Base-by-base conservation (phyloP, 2,113 vertebrate species). In the Trematocara macrostoma region DNA sequence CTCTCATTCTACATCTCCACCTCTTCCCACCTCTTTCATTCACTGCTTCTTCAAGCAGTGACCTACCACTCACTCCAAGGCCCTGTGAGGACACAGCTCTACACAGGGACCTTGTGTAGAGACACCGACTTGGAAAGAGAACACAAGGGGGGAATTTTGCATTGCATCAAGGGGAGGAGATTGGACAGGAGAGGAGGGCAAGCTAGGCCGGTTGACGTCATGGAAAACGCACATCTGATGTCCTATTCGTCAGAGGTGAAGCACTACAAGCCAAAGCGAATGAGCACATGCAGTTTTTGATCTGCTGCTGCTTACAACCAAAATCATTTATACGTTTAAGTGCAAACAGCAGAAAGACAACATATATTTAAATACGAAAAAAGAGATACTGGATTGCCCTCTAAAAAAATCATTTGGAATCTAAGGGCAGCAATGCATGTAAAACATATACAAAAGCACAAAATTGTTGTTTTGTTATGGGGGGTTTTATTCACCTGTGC, bases 131-230 rank as follows among this genome's bases (percentile, higher is more conserved):
- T 35, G 81, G 40, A 90, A 84, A 49, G 55, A 84, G 69, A 86
- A 88, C 55, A 83, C 38, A 85, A 87, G 81, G 45, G 83, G 84
- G 64, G 40, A 11, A 45, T 35, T 91, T 91, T 89, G 83, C 79
- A 86, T 55, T 52, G 35, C 76, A 91, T 78, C 9, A 18, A 79
- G 64, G 40, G 84, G 78, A 86, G 74, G 86, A 34, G 64, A 88
- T 11, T 79, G 74, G 84, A 57, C 35, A 38, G 78, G 67, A 81
- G 45, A 56, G 79, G 45, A 78, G 79, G 86, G 69, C 57, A 55
- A 79, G 86, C 83, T 1, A 15, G 55, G 84, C 29, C 2, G 2
- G 61, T 78, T 93, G 93, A 95, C 92, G 87, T 96, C 95, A 96
- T 35, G 89, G 91, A 94, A 95, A 94, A 84, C 12, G 53, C 40